Evolutionary conservation across 2,113 vertebrate genomes (phyloP).

Genomic region (Ailuropoda melanoleuca): DNA sequence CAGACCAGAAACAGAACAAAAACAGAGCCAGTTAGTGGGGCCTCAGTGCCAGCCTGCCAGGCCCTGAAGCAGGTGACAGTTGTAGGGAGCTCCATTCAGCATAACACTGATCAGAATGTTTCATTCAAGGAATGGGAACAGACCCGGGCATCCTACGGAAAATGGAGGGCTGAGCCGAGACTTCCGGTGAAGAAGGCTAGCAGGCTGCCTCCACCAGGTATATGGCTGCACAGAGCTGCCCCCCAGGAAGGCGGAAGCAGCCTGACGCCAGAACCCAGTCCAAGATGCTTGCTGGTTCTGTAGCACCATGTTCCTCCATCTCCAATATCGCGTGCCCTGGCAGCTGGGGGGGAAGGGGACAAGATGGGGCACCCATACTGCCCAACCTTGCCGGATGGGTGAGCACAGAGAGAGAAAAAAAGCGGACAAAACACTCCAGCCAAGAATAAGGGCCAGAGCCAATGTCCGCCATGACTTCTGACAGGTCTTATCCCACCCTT

Average conservation of each 20-base stretch:
- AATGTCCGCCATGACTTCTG: neutral
- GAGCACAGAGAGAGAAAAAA: neutral
- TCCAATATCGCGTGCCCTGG: neutral
- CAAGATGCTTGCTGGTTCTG: neutral
- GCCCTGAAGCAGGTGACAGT: neutral
- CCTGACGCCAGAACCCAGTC: neutral
- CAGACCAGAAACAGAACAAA: neutral
- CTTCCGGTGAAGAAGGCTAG: neutral
- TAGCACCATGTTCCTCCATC: neutral
- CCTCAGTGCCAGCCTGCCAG: neutral
- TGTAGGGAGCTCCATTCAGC: neutral
- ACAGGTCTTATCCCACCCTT: neutral
- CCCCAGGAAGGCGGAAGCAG: neutral
- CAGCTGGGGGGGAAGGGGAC: neutral
- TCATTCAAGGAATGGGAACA: no score
- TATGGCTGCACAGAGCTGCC: neutral
- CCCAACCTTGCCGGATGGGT: neutral
- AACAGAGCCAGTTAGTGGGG: neutral
- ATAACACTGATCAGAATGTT: neutral
- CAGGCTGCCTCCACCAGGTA: neutral
- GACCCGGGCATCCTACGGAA: rapidly evolving
- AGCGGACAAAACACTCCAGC: neutral
- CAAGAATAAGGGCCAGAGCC: neutral
- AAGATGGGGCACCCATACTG: neutral
- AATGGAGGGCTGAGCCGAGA: neutral